Conservation (phyloP, 2,888 invertebrate species). For the Cheilosia urbana region DNA sequence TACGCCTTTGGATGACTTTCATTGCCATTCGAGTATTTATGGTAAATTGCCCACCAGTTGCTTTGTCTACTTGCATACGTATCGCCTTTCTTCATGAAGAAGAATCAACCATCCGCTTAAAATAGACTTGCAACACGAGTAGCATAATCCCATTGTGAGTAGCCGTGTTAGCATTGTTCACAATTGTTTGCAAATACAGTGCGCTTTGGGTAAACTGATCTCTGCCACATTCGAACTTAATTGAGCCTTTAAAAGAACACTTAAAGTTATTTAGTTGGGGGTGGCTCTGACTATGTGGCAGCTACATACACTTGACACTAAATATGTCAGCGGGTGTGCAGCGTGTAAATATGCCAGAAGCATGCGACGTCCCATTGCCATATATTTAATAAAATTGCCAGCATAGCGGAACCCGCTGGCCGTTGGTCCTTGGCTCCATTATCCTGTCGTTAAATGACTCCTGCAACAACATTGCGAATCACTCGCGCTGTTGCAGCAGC, state of each 20-base stretch:
- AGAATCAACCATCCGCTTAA: slow-evolving; percentile 13
- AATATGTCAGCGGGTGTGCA: slow-evolving; percentile 72
- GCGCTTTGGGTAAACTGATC: slow-evolving; percentile 38
- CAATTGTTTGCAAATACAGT: slow-evolving; percentile 46
- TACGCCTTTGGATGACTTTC: slow-evolving; percentile 70
- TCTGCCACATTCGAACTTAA: slow-evolving; percentile 25
- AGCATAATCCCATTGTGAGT: slow-evolving; percentile 60
- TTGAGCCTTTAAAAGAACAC: slow-evolving; percentile 59
- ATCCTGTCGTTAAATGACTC: slow-evolving; percentile 73
- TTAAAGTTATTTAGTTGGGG: slow-evolving; percentile 52
- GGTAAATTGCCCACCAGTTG: slow-evolving; percentile 70
- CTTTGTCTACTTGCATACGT: slow-evolving; percentile 7
- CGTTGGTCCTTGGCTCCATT: slow-evolving; percentile 56
- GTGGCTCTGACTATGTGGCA: not conserved
- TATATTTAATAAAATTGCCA: slow-evolving; percentile 74
- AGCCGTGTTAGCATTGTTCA: slow-evolving; percentile 22
- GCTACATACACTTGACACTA: slow-evolving; percentile 37
- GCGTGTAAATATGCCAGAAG: slow-evolving; percentile 69
- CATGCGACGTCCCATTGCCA: slow-evolving; percentile 75
- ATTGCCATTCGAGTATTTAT: slow-evolving; percentile 69
- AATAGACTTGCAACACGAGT: slow-evolving; percentile 42
- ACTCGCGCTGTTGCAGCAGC: slow-evolving; percentile 46
- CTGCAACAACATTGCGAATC: slow-evolving; percentile 67
- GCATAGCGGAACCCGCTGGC: slow-evolving; percentile 38
- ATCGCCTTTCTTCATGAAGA: not conserved